Percentiles rank a stretch among this genome's conserved stretches.
phyloP scores from a whole-genome alignment of 2,113 vertebrate species.

The Semnornis frantzii region DNA sequence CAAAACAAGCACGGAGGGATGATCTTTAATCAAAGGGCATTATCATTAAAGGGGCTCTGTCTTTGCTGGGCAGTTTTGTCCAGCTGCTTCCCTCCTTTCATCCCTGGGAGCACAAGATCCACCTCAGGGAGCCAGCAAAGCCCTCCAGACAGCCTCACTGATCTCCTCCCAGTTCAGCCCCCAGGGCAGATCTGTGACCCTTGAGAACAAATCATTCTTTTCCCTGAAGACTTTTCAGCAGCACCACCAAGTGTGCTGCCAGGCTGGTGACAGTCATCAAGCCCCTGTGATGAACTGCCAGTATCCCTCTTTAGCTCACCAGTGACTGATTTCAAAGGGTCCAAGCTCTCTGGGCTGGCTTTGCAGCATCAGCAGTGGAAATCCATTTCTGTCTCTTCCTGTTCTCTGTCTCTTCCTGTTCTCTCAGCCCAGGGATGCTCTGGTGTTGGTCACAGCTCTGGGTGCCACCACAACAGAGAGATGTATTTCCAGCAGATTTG shows the following conservation, averaged over 20 bases:
- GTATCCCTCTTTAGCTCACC: not conserved
- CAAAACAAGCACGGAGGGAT: not conserved
- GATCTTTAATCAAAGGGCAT: not conserved
- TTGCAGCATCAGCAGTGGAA: not conserved
- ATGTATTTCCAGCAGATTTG: not conserved
- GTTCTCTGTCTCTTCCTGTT: accelerated
- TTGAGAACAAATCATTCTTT: not conserved
- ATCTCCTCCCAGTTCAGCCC: not conserved
- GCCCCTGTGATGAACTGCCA: not conserved
- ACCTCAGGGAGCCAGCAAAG: not conserved
- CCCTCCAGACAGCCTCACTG: too few species aligned
- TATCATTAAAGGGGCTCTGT: too few species aligned
- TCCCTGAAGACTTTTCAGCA: not conserved
- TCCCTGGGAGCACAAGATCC: not conserved
- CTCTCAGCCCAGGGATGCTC: not conserved
- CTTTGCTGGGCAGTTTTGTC: accelerated
- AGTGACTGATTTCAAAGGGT: not conserved
- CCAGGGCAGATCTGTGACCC: not conserved
- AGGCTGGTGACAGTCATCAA: not conserved
- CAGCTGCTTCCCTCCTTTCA: not conserved
- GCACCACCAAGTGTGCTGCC: not conserved
- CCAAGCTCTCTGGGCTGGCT: not conserved
- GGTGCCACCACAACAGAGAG: not conserved
- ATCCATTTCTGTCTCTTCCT: accelerated
- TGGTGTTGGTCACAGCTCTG: accelerated